Conservation (phyloP, 2,113 vertebrate species). For the Pongo pygmaeus region DNA sequence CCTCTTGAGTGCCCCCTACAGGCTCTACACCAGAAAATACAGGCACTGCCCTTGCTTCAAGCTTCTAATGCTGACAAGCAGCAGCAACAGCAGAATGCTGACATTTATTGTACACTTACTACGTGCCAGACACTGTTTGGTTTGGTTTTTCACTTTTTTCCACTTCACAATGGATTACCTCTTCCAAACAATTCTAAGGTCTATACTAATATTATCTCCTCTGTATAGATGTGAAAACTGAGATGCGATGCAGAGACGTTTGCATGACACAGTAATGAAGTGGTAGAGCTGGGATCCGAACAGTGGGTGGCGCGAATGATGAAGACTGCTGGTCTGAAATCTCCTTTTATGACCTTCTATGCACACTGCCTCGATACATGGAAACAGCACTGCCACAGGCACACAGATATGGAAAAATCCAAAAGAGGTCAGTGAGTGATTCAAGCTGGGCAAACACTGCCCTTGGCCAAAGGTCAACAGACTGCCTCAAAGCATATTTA, state of each 20-base stretch:
- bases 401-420: constrained; percentile 44
- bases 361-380: neutral
- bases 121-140: neutral
- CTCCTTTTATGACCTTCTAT: neutral
- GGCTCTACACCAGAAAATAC: neutral
- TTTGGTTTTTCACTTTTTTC: neutral
- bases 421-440: constrained; percentile 9
- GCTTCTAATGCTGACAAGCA: neutral
- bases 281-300: neutral
- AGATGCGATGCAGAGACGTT: neutral
- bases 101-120: neutral
- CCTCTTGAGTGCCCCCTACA: constrained; percentile 16
- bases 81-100: accelerated
- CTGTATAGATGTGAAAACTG: neutral
- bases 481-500: constrained; percentile 1
- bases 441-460: constrained; percentile 44
- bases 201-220: too few species aligned
- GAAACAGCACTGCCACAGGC: neutral
- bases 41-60: neutral
- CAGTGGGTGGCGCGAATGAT: neutral
- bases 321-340: neutral
- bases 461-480: constrained; percentile 48
- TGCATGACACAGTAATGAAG: neutral
- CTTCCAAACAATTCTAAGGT: neutral
- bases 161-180: neutral